These are phyloP conservation scores for Ariopsis seemanni DNA, from an alignment of 2,113 vertebrate species.

Conservation along the genomic window DNA sequence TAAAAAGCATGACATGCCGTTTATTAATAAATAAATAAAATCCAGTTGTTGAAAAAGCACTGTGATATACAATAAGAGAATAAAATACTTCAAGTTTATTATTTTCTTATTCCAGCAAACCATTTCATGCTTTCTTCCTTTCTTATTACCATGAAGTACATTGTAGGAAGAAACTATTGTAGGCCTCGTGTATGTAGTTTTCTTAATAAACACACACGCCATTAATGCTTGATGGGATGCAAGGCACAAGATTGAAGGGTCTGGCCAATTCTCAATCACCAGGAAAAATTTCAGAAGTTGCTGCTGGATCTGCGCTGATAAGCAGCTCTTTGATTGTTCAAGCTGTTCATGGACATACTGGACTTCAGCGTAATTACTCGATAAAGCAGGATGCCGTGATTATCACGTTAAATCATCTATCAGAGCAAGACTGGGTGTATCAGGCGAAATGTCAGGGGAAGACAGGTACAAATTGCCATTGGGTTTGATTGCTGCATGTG, in stretches of 20 bases:
- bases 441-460: conserved; percentile 36
- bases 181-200: neutral
- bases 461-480: neutral
- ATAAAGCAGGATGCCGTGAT: conserved; percentile 28
- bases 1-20: neutral
- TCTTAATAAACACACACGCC: neutral
- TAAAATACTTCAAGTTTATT: neutral
- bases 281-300: conserved; percentile 13
- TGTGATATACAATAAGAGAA: too few relatives aligned
- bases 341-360: neutral
- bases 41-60: neutral
- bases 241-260: neutral
- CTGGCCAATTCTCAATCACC: neutral
- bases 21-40: neutral
- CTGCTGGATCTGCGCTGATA: neutral
- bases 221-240: neutral
- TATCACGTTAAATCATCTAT: conserved; percentile 39
- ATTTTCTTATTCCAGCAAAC: neutral
- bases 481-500: conserved; percentile 2
- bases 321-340: conserved; percentile 12
- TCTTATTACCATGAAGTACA: neutral
- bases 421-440: conserved; percentile 4
- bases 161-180: neutral
- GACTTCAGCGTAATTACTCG: conserved; percentile 36
- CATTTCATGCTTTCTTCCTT: neutral